Evolutionary conservation across 2,888 invertebrate genomes (phyloP), one percentile per base, ranked within the genome.

Genomic region (Hylaea fasciaria): DNA sequence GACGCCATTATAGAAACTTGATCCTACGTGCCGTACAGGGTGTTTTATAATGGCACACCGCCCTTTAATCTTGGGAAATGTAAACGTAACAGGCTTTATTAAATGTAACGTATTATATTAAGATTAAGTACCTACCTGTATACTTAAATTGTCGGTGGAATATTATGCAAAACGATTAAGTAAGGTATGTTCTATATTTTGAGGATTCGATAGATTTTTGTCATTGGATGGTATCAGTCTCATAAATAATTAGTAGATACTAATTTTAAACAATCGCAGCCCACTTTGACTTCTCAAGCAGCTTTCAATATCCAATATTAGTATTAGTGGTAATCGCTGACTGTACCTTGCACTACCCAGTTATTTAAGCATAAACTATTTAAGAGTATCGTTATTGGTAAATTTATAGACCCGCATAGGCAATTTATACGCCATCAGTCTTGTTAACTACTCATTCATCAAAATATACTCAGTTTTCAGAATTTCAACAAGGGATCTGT

Each of bases 1-100:
- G 70, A 69, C 70, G 72, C 73, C 74, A 77, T 82, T 81, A 82
- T 61, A 47, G 56, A 54, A 72, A 74, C 72, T 64, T 69, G 76
- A 72, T 73, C 72, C 47, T 54, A 62, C 67, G 63, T 61, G 59
- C 65, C 54, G 22, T 53, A 50, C 53, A 17, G 3, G 58, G 48
- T 53, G 57, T 59, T 64, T 54, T 51, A 48, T 58, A 52, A 57
- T 29, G 52, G 47, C 45, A 37, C 49, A 44, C 10, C 41, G 50
- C 54, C 51, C 47, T 62, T 65, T 62, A 65, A 65, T 61, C 58
- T 57, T 47, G 16, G 10, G 41, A 44, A 22, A 22, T 5, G 22
- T 22, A 3, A 22, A 22, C 22, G 3, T 59, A 56, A 61, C 56
- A 61, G 52, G 37, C 32, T 22, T 43, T 46, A 49, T 57, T 62